phyloP scores from a whole-genome alignment of 2,113 vertebrate species.

The Gymnobelideus leadbeateri region DNA sequence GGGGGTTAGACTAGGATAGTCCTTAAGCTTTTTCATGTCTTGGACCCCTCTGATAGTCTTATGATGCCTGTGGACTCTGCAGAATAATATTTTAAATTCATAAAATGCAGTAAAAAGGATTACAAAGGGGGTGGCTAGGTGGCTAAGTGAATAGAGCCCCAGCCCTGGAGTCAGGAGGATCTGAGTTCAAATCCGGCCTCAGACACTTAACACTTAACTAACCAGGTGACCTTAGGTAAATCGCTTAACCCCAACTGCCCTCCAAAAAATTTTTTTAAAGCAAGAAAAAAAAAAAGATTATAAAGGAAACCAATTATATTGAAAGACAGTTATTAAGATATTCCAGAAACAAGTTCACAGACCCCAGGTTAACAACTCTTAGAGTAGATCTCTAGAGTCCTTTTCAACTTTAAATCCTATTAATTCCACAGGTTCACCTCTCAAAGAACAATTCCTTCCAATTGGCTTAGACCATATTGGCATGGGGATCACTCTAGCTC shows the following conservation, averaged over 20 bases:
- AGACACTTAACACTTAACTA: no score
- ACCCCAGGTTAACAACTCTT: background rate
- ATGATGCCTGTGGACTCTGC: background rate
- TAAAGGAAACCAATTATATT: background rate
- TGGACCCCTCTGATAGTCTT: background rate
- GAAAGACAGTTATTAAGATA: background rate
- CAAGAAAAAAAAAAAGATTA: background rate
- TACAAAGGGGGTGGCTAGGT: background rate
- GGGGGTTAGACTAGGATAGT: background rate
- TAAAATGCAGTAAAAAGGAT: background rate
- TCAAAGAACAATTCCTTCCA: background rate
- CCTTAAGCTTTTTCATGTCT: background rate
- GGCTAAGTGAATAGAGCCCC: no score
- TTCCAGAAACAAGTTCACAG: background rate
- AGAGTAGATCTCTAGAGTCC: background rate
- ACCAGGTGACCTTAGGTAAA: no score
- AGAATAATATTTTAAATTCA: background rate
- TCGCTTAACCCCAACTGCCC: no score
- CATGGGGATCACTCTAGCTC: background rate
- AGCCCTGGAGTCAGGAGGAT: no score
- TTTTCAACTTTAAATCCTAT: background rate
- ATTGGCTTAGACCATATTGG: background rate
- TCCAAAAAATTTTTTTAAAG: no score
- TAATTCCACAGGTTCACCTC: background rate
- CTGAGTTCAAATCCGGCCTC: no score